A percentile compares a stretch with the other conserved stretches of the same genome.
Evolutionary conservation across 2,113 vertebrate species (phyloP).

Genomic region (Engraulis encrasicolus): DNA sequence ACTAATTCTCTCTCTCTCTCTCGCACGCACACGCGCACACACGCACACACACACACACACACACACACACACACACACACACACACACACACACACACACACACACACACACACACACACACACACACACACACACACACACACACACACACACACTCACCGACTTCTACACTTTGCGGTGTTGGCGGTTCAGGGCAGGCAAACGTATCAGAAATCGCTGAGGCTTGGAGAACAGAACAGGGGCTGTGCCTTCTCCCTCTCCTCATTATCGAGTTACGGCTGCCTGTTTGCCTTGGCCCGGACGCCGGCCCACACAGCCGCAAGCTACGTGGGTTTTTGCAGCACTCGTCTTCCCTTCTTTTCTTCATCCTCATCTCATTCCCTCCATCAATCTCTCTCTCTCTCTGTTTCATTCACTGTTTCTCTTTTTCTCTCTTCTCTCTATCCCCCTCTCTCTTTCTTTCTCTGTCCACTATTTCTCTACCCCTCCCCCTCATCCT

Average conservation of each 20-base stretch:
- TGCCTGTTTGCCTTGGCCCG: slow-evolving; percentile 50
- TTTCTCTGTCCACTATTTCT: neutral
- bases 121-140: slow-evolving; percentile 50
- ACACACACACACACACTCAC: slow-evolving; percentile 33
- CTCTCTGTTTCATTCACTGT: neutral
- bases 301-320: neutral
- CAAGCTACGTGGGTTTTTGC: neutral
- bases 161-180: slow-evolving; percentile 9
- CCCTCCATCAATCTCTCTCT: neutral
- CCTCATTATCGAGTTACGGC: slow-evolving; percentile 47
- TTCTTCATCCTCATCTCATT: neutral
- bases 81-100: slow-evolving; percentile 30
- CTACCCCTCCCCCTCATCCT: neutral
- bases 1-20: too few relatives aligned
- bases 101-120: slow-evolving; percentile 38
- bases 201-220: slow-evolving; percentile 34
- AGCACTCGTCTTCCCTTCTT: neutral
- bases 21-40: slow-evolving; percentile 43
- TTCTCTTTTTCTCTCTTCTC: too few relatives aligned
- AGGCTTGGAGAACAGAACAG: slow-evolving; percentile 24
- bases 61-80: slow-evolving; percentile 36
- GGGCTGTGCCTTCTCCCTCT: slow-evolving; percentile 23
- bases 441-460: too few relatives aligned
- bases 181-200: neutral
- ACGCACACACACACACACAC: slow-evolving; percentile 48